phyloP scores from a whole-genome alignment of 2,888 invertebrate species.

The Cheilosia impressa region DNA sequence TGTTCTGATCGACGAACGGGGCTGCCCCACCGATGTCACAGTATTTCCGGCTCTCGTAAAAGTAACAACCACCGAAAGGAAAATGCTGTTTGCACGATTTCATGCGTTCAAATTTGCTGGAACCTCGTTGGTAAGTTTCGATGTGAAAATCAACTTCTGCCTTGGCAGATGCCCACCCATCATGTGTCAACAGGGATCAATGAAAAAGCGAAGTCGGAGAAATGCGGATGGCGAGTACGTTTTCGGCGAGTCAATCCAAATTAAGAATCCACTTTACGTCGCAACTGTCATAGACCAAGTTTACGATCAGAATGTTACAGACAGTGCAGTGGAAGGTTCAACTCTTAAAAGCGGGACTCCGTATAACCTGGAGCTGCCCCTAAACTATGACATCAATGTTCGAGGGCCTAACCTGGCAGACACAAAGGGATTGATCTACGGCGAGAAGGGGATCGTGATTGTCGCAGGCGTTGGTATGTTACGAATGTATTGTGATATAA shows the following conservation, averaged over 20 bases:
- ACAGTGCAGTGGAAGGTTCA: constrained; percentile 2
- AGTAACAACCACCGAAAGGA: constrained; percentile 79
- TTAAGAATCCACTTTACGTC: constrained; percentile 81
- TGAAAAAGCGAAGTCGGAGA: constrained; percentile 37
- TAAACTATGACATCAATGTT: constrained; percentile 86
- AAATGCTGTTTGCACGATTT: constrained; percentile 86
- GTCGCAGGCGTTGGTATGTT: constrained; percentile 85
- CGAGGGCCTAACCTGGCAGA: constrained; percentile 86
- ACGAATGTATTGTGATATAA: not conserved
- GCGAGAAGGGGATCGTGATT: constrained; percentile 85
- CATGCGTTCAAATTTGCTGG: constrained; percentile 94
- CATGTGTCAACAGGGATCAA: constrained; percentile 82
- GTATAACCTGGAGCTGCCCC: constrained; percentile 82
- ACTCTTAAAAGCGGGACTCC: constrained; percentile 18
- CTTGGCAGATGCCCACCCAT: constrained; percentile 88
- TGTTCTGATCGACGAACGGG: constrained; percentile 88
- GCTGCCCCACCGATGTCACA: constrained; percentile 90
- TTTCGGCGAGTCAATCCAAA: constrained; percentile 76
- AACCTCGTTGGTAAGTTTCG: constrained; percentile 92
- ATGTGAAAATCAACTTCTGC: constrained; percentile 92
- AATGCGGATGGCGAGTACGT: constrained; percentile 52
- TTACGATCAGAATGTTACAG: constrained; percentile 19
- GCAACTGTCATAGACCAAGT: constrained; percentile 80
- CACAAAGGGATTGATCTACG: constrained; percentile 85
- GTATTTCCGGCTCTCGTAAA: constrained; percentile 85